Base-by-base conservation (phyloP, 1,140 invertebrate species). In the Marisa cornuarietis region DNA sequence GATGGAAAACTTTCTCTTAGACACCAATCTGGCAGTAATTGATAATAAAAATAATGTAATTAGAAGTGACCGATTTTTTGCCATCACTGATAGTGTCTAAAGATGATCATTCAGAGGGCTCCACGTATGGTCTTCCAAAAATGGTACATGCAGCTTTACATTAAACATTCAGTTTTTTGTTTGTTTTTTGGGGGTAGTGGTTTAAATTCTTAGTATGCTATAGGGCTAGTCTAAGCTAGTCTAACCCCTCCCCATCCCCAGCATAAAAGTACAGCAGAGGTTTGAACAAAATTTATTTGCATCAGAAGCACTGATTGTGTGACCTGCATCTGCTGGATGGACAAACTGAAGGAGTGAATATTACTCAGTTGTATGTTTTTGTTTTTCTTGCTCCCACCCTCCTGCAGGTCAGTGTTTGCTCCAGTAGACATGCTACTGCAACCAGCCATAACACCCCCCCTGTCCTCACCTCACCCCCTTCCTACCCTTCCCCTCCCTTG, bases 361-460 rank as follows among this genome's bases (percentile, higher is more conserved):
- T 63, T 14, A 31, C 65, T 24, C 22, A 68, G 26, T 13, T n/a
- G 22, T 24, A 14, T 66, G 65, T 22, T 68, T n/a, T 13, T 14
- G 26, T 49, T 72, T 72, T 72, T 31, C 71, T n/a, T 54, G 51
- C 18, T 16, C 31, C 31, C 14, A 24, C 61, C 10, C 13, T 69
- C 26, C 31, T 24, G 31, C 71, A 76, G 73, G 79, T 69, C 49
- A 66, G 31, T 18, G 73, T 54, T 62, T 22, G 54, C 42, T 79
- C 78, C 62, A 74, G 78, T 66, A 74, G 71, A 54, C 74, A 18
- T 79, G 73, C 74, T 62, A 42, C 71, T 51, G 71, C 71, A 16
- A 20, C 61, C 68, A 61, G 31, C 54, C 51, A 66, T 58, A n/a
- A 52, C 71, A 16, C 77, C 22, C 1, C 74, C 71, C 52, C 71